Evolutionary conservation across 2,113 vertebrate genomes (phyloP).

Genomic region (Nettapus auritus): DNA sequence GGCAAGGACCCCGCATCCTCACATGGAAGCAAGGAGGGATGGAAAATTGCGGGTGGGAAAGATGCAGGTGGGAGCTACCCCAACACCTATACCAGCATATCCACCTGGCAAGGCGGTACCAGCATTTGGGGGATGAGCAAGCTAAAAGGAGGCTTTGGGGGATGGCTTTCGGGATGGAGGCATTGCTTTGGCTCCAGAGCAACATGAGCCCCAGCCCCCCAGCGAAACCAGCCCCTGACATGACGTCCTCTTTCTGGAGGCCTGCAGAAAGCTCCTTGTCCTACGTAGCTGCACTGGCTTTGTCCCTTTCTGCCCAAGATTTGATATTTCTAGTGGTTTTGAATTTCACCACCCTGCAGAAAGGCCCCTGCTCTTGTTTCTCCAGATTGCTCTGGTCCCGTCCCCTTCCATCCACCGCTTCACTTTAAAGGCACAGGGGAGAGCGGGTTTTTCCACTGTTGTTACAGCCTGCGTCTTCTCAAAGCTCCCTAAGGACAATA

Average conservation of each 20-base stretch:
- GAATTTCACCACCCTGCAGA: constrained; percentile 49
- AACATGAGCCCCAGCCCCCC: fast-evolving
- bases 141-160: background rate
- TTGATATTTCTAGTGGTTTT: constrained; percentile 8
- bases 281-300: background rate
- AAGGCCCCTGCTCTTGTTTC: constrained; percentile 10
- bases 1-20: background rate
- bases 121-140: background rate
- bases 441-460: background rate
- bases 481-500: background rate
- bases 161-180: background rate
- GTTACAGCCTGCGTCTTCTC: background rate
- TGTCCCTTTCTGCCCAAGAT: background rate
- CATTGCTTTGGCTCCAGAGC: fast-evolving
- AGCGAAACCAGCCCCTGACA: background rate
- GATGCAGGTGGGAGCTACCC: no score
- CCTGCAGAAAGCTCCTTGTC: no score
- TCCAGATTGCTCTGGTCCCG: background rate
- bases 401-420: background rate
- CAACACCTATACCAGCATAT: background rate
- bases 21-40: background rate
- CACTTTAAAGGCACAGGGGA: background rate
- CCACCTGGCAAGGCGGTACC: background rate
- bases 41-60: background rate
- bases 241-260: background rate